Conservation (phyloP, 2,797 vertebrate genomes). For the Pangasius macronema region DNA sequence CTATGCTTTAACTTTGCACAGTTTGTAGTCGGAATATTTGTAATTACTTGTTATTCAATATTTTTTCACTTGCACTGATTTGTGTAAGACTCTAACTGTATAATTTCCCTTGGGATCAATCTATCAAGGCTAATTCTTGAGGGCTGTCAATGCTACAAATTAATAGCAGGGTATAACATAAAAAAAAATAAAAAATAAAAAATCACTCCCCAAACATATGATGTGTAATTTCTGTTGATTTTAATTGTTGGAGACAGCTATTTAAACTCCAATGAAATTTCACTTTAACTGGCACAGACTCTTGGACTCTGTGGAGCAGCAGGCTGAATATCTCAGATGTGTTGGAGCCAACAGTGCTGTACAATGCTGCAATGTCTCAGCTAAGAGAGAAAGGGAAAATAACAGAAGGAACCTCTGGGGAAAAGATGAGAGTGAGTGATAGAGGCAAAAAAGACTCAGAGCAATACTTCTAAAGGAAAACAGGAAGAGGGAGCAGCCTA, state of each 20-base stretch:
- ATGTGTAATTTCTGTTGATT: neutral
- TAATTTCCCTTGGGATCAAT: constrained; percentile 5
- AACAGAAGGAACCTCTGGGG: constrained; percentile 25
- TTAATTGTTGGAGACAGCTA: neutral
- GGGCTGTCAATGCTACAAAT: neutral
- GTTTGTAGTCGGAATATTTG: neutral
- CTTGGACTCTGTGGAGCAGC: neutral
- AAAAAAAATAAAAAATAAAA: too few species aligned
- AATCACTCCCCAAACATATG: neutral
- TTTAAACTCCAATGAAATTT: neutral
- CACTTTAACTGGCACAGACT: constrained; percentile 6
- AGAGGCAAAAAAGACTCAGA: constrained; percentile 18
- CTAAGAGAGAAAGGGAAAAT: constrained; percentile 11
- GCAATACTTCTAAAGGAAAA: constrained; percentile 52
- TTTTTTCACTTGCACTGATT: neutral
- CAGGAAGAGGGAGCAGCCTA: constrained; percentile 16
- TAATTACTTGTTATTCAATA: neutral
- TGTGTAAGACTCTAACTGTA: neutral
- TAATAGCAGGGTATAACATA: neutral
- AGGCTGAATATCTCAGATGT: constrained; percentile 5
- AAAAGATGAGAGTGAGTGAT: constrained; percentile 20
- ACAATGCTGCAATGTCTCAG: neutral
- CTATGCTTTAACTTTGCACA: neutral
- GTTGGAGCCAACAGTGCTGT: neutral
- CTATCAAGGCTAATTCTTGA: constrained; percentile 3